These are phyloP conservation scores for Sciurus carolinensis DNA, from an alignment of 2,797 vertebrate species.

Conservation along the genomic window DNA sequence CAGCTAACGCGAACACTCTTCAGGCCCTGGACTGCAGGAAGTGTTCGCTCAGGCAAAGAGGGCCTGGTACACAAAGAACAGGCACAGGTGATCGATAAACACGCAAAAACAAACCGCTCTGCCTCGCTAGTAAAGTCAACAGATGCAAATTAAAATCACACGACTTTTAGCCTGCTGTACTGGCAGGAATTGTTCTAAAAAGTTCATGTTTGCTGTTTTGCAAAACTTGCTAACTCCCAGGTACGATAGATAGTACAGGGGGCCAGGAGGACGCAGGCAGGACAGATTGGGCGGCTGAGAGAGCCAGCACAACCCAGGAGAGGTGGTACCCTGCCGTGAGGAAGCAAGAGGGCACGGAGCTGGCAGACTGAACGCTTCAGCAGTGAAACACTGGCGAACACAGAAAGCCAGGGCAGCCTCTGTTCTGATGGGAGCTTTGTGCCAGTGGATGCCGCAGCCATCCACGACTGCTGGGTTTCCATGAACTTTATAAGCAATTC, in stretches of 20 bases:
- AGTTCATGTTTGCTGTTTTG: neutral
- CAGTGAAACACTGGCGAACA: neutral
- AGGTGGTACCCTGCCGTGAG: too few species aligned
- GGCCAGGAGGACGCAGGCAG: too few species aligned
- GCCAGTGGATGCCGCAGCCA: too few species aligned
- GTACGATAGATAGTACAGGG: fast-evolving
- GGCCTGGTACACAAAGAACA: neutral
- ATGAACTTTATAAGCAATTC: fast-evolving
- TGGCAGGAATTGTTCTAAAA: neutral
- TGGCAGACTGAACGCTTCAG: neutral
- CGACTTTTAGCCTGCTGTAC: neutral
- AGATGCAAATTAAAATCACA: neutral
- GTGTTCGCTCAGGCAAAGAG: neutral
- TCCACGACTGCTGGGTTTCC: fast-evolving
- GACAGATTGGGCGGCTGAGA: too few species aligned
- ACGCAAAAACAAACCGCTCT: neutral
- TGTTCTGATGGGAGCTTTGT: neutral
- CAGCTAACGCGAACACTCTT: neutral
- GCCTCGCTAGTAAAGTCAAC: neutral
- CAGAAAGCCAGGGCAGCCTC: neutral
- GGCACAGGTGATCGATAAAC: neutral
- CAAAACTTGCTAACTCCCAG: neutral
- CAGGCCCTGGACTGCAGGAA: neutral
- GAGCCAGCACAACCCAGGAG: too few species aligned
- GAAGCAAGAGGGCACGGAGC: too few species aligned